Evolutionary conservation across 2,797 vertebrate genomes (phyloP), one percentile per base, ranked within the genome.

Genomic region (Dromococcyx pavoninus): DNA sequence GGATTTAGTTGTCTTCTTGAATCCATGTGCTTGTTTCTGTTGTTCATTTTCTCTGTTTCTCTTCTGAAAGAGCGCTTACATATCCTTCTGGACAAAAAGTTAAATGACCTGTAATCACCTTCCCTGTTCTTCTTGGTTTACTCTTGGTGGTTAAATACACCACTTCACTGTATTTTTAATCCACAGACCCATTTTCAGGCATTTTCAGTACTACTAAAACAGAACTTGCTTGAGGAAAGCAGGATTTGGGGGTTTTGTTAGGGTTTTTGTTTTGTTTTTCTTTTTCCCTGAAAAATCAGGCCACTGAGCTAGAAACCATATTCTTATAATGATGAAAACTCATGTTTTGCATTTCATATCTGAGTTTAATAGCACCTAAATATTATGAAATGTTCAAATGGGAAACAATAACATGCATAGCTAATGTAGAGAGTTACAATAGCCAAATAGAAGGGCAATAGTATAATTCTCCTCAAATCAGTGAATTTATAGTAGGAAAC

Each of bases 101-200:
- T n/a, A n/a, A n/a, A n/a, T 65, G 43, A 28, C 28, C 10, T 78
- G 16, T 17, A 48, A 64, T 69, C n/a, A 41, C 12, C 12, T 65
- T 61, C 22, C 15, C 5, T 76, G 10, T 32, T 89, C 10, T 70
- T 64, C 13, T 71, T 70, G 5, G 33, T 82, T 86, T 24, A n/a
- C 14, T 87, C 3, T 51, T 53, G 12, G 30, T 54, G 53, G 12
- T 44, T 81, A 87, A 75, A 72, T 37, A 41, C 3, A 23, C 3
- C 0, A 0, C 5, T 72, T 86, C 28, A 17, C 1, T 1, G 13
- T 53, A 46, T 90, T 82, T 82, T 90, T 0, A 0, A 30, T 65
- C 10, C 24, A 46, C 37, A 77, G 11, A 65, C 5, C 7, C 21
- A 85, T 48, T 5, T 46, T 67, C 75, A 67, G 14, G 10, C 84